Conservation (phyloP, 2,797 vertebrate species). For the Scleropages formosus region DNA sequence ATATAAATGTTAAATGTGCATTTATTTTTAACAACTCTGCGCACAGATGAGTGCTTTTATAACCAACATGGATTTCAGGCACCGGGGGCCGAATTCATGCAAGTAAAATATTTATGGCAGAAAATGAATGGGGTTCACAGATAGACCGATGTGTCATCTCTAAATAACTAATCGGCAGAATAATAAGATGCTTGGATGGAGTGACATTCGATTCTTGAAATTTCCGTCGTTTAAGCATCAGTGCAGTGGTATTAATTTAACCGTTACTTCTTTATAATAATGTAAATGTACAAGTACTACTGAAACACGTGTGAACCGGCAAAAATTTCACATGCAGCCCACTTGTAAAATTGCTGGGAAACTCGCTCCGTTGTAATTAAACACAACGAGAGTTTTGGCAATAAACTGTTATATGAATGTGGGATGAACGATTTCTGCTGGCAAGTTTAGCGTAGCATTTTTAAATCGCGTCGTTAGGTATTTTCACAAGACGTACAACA, state of each 20-base stretch:
- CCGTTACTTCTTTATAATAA: neutral
- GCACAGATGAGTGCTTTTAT: constrained; percentile 11
- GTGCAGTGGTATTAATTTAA: neutral
- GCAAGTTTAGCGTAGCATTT: neutral
- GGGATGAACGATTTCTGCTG: neutral
- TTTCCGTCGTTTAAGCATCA: no score
- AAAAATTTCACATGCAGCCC: no score
- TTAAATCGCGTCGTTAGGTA: no score
- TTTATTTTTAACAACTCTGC: neutral
- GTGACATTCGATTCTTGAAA: neutral
- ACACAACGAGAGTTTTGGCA: no score
- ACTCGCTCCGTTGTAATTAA: no score
- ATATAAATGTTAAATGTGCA: neutral
- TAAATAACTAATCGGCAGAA: neutral
- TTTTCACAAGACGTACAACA: neutral
- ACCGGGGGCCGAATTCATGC: neutral
- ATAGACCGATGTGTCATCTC: neutral
- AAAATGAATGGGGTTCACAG: neutral
- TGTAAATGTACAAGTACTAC: neutral
- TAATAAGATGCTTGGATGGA: neutral
- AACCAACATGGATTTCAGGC: constrained; percentile 10
- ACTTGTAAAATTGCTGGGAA: no score
- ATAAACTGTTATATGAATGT: no score
- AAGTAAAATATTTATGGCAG: constrained; percentile 3
- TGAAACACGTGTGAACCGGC: no score